Evolutionary conservation across 2,113 vertebrate genomes (phyloP), one percentile per base, ranked within the genome.

Genomic region (Ovibos moschatus): DNA sequence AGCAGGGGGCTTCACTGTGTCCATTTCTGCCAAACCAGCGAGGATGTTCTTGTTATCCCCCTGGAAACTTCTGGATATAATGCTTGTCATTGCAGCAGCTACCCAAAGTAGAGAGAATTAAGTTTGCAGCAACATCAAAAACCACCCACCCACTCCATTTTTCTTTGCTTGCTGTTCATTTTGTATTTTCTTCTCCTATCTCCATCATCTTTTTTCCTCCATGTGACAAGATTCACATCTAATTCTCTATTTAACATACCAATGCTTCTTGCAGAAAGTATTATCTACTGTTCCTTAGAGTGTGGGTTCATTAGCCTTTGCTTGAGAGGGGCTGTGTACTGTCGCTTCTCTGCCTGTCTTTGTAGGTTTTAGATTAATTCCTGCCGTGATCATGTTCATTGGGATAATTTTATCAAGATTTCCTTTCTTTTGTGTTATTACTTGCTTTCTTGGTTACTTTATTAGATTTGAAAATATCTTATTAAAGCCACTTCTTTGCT

Each of bases 381-480:
- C 95, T 91, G 92, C 98, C 94, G 98, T 93, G 97, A 95, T 98
- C 92, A 96, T 92, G 94, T 84, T 98, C 93, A 91, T 84, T 81
- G 96, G 97, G 97, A 98, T 98, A 97, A 95, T 95, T 98, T 98
- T 97, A 98, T 98, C 95, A 98, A 97, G 97, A 95, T 95, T 98
- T 98, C 50, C 76, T 92, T 78, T 89, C 93, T 95, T 43, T 91
- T 67, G 95, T 71, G 71, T 98, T 98, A 98, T 98, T 98, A 98
- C 98, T 98, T 98, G 97, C 97, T 97, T 97, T 98, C 94, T 92
- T 98, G 98, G 98, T 98, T 98, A 97, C 98, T 98, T 99, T 98
- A 99, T 98, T 99, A 99, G 98, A 98, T 96, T 98, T 98, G 98
- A 98, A 99, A 99, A 98, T 98, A 97, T 96, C 98, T 98, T 97